Evolutionary conservation across 2,888 invertebrate genomes (phyloP), one percentile per base, ranked within the genome.

Genomic region (Cephus pulcher): DNA sequence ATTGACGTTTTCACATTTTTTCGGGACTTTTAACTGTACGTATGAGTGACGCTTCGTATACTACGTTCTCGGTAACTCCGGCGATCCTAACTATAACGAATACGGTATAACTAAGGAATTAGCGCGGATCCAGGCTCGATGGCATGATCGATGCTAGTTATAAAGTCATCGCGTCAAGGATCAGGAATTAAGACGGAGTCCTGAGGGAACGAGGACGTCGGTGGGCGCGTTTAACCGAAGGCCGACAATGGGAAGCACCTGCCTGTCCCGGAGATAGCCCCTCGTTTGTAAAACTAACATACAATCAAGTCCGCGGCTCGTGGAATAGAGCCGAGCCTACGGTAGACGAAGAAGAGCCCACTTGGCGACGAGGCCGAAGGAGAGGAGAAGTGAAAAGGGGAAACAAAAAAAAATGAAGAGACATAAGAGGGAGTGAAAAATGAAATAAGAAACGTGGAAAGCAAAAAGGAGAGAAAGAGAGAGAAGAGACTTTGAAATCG

Each of bases 281-380:
- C 88, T 89, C 88, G 88, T 89, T 90, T 89, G 87, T 90, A 90
- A 90, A 90, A 90, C 89, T 89, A 89, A 88, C 89, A 88, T 89
- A 88, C 87, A 90, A 88, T 89, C 90, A 90, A 88, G 86, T 89
- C 90, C 88, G 88, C 84, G 88, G 88, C 82, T 79, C 80, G 81
- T 74, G 80, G 78, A 76, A 56, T 23, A 56, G 56, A 56, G 56
- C 1, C 56, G 56, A 56, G 6, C 9, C 56, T 56, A 9, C 9
- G 23, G 56, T 56, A 56, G 56, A 23, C 9, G 40, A 56, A 23
- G 40, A 40, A 56, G 23, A 56, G 23, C 56, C 56, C 56, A 6
- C 56, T 56, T 56, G 73, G 79, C 78, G 79, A 79, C 77, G 80
- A 79, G 82, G 84, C 80, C 78, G 78, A 81, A 81, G 79, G 80